Evolutionary conservation across 1,140 invertebrate genomes (phyloP), one percentile per base, ranked within the genome.

Genomic region (Drosophila mayri): DNA sequence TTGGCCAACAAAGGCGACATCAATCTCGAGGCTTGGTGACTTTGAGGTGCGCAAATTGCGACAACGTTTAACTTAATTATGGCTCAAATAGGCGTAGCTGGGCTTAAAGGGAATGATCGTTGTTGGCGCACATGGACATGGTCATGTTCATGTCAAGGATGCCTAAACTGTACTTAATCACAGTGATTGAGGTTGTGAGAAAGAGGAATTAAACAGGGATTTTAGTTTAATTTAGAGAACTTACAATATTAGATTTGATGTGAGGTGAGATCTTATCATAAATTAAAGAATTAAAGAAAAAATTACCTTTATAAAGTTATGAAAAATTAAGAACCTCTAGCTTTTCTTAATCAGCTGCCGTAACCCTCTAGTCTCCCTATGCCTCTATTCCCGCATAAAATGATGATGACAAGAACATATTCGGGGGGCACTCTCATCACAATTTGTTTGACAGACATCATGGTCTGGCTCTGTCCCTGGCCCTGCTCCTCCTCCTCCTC

Each of bases 21-120:
- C 85, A 90, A 90, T 90, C 86, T 90, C 72, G 25, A 22, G 44
- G 37, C 68, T 75, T 66, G 75, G 57, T 78, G 73, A 47, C 57
- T 68, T 71, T 46, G 54, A 72, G 81, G 60, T 75, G 81, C 81
- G 81, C 81, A 85, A 83, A 85, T 84, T 85, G 81, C 85, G 85
- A 90, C 85, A 90, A 90, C 85, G 85, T 90, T 90, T 90, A 90
- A 90, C 85, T 90, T 90, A 90, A 90, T 90, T 90, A 90, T 73
- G 64, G 75, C 86, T 79, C 81, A 90, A 90, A 90, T 90, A 85
- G 85, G 85, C 85, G 85, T 90, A 81, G 73, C 80, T 70, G 37
- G 68, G 37, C 66, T 59, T 30, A 55, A 59, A 60, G 68, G 66
- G 30, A 77, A 72, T 47, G 68, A 59, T 72, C 54, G 49, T 54